Evolutionary conservation across 2,888 invertebrate species (phyloP).

Genomic region (Melanchra persicariae): DNA sequence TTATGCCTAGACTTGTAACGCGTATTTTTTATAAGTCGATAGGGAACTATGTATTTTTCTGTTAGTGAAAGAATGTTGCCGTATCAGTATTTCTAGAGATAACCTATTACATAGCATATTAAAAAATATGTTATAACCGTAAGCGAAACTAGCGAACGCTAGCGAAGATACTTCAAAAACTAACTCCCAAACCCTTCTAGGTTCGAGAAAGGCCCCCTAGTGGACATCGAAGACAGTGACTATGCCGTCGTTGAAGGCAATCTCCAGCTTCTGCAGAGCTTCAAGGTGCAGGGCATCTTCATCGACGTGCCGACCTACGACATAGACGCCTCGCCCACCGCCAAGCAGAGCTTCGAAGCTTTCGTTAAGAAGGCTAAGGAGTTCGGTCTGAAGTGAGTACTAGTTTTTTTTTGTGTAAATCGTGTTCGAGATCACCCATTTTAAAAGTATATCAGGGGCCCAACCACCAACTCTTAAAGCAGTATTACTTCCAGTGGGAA

Average conservation of each 20-base stretch:
- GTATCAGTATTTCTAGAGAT: no score
- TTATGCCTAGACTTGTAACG: no score
- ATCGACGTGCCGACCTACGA: conserved; percentile 92
- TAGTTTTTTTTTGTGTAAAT: not conserved
- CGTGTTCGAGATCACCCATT: no score
- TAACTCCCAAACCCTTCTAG: conserved; percentile 70
- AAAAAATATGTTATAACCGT: no score
- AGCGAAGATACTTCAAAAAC: not conserved
- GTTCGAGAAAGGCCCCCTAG: conserved; percentile 95
- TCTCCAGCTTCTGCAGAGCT: conserved; percentile 67
- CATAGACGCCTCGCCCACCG: conserved; percentile 83
- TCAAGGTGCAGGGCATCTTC: conserved; percentile 91
- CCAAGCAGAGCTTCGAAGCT: conserved; percentile 74
- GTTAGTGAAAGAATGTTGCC: no score
- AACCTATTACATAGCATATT: no score
- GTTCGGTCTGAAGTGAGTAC: conserved; percentile 86
- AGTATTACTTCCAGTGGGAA: no score
- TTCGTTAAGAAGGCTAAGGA: conserved; percentile 87
- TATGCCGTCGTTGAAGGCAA: conserved; percentile 64
- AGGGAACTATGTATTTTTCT: no score
- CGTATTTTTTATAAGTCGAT: no score
- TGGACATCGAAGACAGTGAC: conserved; percentile 88
- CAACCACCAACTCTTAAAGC: no score
- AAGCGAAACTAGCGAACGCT: no score
- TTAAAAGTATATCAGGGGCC: no score